Percentiles rank a stretch among this genome's conserved stretches.
Evolutionary conservation across 2,888 invertebrate species (phyloP).

Genomic region (Cacoxenus indagator): DNA sequence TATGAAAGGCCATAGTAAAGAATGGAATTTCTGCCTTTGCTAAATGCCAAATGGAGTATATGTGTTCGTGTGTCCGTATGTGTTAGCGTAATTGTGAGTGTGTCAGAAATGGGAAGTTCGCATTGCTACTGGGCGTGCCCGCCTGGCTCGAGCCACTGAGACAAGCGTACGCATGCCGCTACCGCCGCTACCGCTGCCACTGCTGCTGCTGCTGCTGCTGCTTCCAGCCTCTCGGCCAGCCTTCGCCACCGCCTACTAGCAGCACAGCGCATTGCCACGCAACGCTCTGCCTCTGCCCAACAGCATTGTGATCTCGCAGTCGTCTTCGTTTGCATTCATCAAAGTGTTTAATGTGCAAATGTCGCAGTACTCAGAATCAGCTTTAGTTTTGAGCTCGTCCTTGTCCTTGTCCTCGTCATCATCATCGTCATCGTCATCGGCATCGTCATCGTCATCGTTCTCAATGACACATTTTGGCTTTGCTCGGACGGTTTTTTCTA

Average conservation of each 20-base stretch:
- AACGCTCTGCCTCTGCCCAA: not conserved
- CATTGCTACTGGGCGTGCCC: slow-evolving; percentile 13
- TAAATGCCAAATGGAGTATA: not conserved
- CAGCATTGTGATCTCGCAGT: slow-evolving; percentile 12
- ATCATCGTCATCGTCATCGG: no score
- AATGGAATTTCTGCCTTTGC: not conserved
- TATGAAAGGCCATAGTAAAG: slow-evolving; percentile 25
- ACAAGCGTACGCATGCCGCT: slow-evolving; percentile 20
- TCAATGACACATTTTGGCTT: no score
- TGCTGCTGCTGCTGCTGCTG: slow-evolving; percentile 19
- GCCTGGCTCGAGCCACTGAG: slow-evolving; percentile 1
- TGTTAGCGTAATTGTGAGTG: slow-evolving; percentile 15
- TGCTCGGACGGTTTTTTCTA: no score
- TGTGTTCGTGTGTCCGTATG: slow-evolving; percentile 21
- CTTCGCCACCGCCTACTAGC: slow-evolving; percentile 44
- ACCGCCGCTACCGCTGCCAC: not conserved
- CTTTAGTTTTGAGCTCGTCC: no score
- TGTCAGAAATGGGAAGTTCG: slow-evolving; percentile 28
- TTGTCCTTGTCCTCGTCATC: no score
- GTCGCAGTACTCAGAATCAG: not conserved
- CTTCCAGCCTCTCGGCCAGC: slow-evolving; percentile 49
- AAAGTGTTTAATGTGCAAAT: slow-evolving; percentile 11
- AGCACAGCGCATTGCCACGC: slow-evolving; percentile 25
- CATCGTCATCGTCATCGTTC: no score
- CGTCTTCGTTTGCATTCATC: slow-evolving; percentile 15